Base-by-base conservation (phyloP, 2,113 vertebrate genomes). In the Peromyscus californicus region DNA sequence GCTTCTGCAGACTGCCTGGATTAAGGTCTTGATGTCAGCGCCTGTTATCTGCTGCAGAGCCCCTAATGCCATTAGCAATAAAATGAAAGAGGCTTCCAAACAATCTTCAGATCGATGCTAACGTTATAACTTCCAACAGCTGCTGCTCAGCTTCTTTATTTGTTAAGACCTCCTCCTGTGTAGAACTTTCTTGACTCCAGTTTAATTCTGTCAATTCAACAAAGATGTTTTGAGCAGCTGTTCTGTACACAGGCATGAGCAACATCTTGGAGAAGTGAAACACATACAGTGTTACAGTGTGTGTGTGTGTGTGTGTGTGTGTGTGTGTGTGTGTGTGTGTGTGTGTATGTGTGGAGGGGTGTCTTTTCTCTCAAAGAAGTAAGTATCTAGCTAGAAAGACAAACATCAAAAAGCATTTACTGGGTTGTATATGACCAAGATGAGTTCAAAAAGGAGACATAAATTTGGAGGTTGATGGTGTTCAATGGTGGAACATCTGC, bases 11-110 rank as follows among this genome's bases (percentile, higher is more conserved):
- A 96, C 3, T 5, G 97, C 98, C 97, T 97, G 98, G 97, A 98
- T 95, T 96, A 93, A 98, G 92, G 97, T 98, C 98, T 96, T 97
- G 93, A 92, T 98, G 98, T 99, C 98, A 99, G 98, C 98, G 96
- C 90, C 98, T 98, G 98, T 99, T 99, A 98, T 91, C 98, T 98
- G 97, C 92, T 98, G 78, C 97, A 97, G 84, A 98, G 98, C 96
- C 97, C 98, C 98, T 99, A 98, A 98, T 99, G 98, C 98, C 98
- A 99, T 98, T 99, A 99, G 98, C 98, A 98, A 98, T 98, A 99
- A 99, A 99, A 99, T 98, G 98, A 98, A 98, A 98, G 98, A 97
- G 97, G 85, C 98, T 98, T 97, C 97, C 98, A 98, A 99, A 98
- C 98, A 98, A 98, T 98, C 98, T 98, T 98, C 98, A 97, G 98